A percentile compares a stretch with the other conserved stretches of the same genome.
Evolutionary conservation across 1,140 invertebrate genomes (phyloP).

Genomic region (Copidosoma floridanum): DNA sequence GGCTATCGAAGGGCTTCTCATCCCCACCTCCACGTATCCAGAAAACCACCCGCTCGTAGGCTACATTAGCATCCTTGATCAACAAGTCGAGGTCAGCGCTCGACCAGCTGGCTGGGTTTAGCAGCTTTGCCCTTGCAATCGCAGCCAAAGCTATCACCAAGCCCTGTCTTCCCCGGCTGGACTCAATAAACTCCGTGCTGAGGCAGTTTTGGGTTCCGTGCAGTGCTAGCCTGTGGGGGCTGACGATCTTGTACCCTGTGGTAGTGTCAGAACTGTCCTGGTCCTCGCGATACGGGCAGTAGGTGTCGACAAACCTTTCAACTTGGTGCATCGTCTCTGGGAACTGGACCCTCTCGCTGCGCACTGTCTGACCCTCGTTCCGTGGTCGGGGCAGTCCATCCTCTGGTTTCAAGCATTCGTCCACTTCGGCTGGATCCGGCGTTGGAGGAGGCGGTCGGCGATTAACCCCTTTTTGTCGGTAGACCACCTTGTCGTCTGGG

Average conservation of each 20-base stretch:
- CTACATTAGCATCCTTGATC: conserved; percentile 31
- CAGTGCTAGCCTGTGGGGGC: conserved; percentile 39
- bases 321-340: conserved; percentile 41
- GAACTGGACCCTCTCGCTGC: conserved; percentile 33
- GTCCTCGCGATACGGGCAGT: too few species aligned
- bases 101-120: conserved; percentile 36
- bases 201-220: conserved; percentile 39
- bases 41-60: conserved; percentile 32
- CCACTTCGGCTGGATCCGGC: background rate
- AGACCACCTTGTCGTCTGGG: conserved; percentile 42
- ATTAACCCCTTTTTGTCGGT: conserved; percentile 41
- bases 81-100: conserved; percentile 42
- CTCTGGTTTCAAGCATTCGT: conserved; percentile 18
- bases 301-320: conserved; percentile 35
- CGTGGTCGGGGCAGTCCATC: conserved; percentile 34
- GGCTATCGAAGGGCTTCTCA: too few species aligned
- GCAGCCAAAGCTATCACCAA: conserved; percentile 35
- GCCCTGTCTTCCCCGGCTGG: conserved; percentile 42
- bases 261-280: too few species aligned
- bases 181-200: conserved; percentile 20
- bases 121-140: conserved; percentile 36
- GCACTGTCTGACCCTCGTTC: conserved; percentile 17
- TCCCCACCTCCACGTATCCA: conserved; percentile 36
- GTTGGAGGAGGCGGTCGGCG: conserved; percentile 34
- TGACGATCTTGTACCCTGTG: conserved; percentile 39